phyloP scores from a whole-genome alignment of 2,113 vertebrate genomes.

The Epinephelus cyanopodus region DNA sequence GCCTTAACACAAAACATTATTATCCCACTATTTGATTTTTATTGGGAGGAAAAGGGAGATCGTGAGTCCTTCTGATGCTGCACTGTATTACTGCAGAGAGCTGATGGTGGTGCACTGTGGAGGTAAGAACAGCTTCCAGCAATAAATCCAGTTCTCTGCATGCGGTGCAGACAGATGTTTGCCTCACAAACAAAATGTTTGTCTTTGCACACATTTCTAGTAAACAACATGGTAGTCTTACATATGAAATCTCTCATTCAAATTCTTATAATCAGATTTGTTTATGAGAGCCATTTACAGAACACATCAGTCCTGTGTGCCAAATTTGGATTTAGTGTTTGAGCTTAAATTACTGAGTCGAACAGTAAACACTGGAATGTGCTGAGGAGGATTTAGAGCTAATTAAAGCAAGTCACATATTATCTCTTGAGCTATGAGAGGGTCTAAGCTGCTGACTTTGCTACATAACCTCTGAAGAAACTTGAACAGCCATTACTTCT shows the following conservation, averaged over 20 bases:
- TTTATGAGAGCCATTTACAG: background rate
- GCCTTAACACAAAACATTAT: background rate
- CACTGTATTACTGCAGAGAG: background rate
- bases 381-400: conserved; percentile 43
- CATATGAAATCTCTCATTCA: background rate
- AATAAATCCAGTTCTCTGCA: background rate
- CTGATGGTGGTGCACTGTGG: background rate
- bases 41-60: background rate
- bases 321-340: background rate
- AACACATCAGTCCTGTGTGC: background rate
- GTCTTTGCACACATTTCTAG: background rate
- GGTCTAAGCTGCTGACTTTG: conserved; percentile 22
- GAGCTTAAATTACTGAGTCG: conserved; percentile 5
- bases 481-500: background rate
- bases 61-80: background rate
- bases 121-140: conserved; percentile 10
- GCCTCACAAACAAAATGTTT: background rate
- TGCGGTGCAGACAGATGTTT: conserved; percentile 12
- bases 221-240: background rate
- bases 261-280: background rate
- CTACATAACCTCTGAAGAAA: conserved; percentile 1
- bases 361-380: conserved; percentile 31
- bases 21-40: background rate
- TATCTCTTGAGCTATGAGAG: conserved; percentile 11
- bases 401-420: conserved; percentile 56